A percentile compares a stretch with the other conserved stretches of the same genome.
Evolutionary conservation across 2,113 vertebrate species (phyloP).

Genomic region (Dipodomys merriami): DNA sequence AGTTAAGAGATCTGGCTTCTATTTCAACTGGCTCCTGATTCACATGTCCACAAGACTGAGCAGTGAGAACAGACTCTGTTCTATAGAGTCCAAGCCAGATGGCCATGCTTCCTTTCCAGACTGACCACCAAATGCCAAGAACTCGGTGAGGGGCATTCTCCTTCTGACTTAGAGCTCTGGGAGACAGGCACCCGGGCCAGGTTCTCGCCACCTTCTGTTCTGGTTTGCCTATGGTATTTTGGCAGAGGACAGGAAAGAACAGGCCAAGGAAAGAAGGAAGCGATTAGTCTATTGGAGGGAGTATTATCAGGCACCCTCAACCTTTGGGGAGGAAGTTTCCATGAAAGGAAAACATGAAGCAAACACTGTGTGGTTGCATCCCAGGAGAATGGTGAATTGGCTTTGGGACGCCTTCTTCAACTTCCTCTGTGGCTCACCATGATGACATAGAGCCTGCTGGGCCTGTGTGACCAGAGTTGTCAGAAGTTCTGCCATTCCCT

Average conservation of each 20-base stretch:
- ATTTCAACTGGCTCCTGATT: neutral
- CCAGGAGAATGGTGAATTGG: neutral
- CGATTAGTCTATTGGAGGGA: neutral
- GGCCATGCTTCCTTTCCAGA: constrained; percentile 64
- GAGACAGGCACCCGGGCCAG: neutral
- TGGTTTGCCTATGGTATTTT: constrained; percentile 41
- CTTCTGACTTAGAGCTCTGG: constrained; percentile 41
- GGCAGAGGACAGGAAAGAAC: constrained; percentile 9
- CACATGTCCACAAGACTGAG: neutral
- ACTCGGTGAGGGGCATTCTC: constrained; percentile 21
- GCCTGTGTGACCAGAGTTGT: neutral
- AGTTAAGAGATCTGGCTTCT: neutral
- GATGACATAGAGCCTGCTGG: neutral
- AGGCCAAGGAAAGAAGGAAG: constrained; percentile 36
- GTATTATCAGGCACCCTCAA: neutral
- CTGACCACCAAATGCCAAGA: constrained; percentile 42
- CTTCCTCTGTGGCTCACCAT: neutral
- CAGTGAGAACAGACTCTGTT: neutral
- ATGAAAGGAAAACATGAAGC: constrained; percentile 26
- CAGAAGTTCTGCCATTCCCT: neutral
- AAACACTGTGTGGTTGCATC: neutral
- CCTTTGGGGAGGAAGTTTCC: constrained; percentile 31
- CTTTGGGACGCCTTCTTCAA: neutral
- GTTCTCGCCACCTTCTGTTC: constrained; percentile 65
- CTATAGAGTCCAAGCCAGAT: constrained; percentile 53